Evolutionary conservation across 2,888 invertebrate species (phyloP).

Genomic region (Dasysyrphus tricinctus): DNA sequence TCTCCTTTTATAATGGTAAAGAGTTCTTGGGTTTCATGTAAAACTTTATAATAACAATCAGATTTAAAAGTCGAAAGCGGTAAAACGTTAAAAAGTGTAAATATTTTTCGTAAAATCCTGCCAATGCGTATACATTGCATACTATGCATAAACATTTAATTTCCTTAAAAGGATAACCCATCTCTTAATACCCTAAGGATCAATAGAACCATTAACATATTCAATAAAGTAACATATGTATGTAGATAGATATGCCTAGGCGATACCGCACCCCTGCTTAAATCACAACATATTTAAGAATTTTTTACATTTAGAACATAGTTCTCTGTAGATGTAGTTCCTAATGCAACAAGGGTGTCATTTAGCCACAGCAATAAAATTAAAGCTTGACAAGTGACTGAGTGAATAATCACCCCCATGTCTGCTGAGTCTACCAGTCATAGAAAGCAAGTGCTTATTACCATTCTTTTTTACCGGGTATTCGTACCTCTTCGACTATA

Average conservation of each 20-base stretch:
- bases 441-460: conserved; percentile 60
- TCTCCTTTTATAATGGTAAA: no score
- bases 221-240: conserved; percentile 59
- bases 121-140: neutral
- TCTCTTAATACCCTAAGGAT: conserved; percentile 55
- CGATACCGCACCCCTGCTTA: conserved; percentile 51
- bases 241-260: conserved; percentile 18
- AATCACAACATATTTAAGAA: conserved; percentile 55
- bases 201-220: conserved; percentile 64
- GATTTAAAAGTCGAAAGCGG: no score
- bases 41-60: no score
- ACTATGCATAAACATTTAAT: neutral
- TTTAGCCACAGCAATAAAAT: conserved; percentile 74
- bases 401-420: conserved; percentile 67
- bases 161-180: conserved; percentile 25
- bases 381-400: conserved; percentile 65
- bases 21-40: no score
- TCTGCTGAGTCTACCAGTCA: conserved; percentile 27
- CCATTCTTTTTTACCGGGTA: conserved; percentile 52
- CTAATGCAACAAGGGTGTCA: conserved; percentile 66
- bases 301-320: conserved; percentile 24
- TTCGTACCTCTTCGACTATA: conserved; percentile 19
- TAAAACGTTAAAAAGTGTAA: neutral
- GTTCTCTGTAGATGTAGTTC: conserved; percentile 18
- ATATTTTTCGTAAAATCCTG: neutral